Conservation (phyloP, 2,797 vertebrate genomes). For the Syngnathus acus region DNA sequence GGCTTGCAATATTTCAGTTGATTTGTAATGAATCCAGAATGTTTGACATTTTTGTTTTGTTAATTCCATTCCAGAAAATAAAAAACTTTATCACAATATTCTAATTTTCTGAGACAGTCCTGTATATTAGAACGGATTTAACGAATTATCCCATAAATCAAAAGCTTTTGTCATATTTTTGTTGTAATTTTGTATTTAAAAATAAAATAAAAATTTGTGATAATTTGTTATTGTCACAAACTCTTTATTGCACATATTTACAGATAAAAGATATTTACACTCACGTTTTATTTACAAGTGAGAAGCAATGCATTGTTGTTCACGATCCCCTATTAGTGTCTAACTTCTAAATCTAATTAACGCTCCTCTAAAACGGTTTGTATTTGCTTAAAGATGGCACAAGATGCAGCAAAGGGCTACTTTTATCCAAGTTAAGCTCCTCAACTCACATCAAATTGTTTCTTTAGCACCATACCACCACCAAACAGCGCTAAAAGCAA, state of each 20-base stretch:
- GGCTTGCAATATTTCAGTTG: too few relatives aligned
- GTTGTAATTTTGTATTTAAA: too few relatives aligned
- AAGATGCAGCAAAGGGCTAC: background rate
- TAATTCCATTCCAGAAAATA: too few relatives aligned
- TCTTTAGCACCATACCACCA: background rate
- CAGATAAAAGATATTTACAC: constrained; percentile 47
- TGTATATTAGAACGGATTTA: too few relatives aligned
- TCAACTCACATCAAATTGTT: background rate
- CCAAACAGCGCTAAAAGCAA: background rate
- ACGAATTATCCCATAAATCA: too few relatives aligned
- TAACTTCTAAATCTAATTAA: too few relatives aligned
- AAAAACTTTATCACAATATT: too few relatives aligned
- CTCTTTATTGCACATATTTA: constrained; percentile 56
- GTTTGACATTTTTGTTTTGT: too few relatives aligned
- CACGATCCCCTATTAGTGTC: background rate
- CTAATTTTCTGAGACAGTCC: too few relatives aligned
- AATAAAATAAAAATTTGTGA: background rate
- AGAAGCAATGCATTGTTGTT: background rate
- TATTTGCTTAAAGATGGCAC: background rate
- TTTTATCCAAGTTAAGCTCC: background rate
- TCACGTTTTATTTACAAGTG: constrained; percentile 31
- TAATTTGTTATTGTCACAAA: constrained; percentile 1
- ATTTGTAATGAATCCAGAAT: too few relatives aligned
- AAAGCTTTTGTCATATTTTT: too few relatives aligned
- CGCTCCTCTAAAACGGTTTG: background rate